A percentile compares a stretch with the other conserved stretches of the same genome.
These are phyloP conservation scores for Botia almorhae DNA, from an alignment of 2,797 vertebrate species.

Conservation along the genomic window DNA sequence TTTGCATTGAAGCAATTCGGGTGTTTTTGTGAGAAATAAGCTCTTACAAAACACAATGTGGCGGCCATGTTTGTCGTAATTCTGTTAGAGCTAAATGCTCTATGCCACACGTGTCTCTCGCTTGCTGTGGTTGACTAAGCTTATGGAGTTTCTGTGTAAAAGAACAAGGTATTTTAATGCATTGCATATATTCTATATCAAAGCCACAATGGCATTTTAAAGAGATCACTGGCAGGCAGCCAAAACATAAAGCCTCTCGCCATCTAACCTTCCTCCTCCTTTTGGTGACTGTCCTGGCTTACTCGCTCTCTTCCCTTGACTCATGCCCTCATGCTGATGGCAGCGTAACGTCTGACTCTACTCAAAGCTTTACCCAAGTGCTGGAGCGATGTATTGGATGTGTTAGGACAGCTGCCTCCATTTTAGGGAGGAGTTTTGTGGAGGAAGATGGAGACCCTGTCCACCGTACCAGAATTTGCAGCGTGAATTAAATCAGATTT, in stretches of 20 bases:
- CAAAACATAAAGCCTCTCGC: conserved; percentile 53
- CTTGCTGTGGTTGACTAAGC: conserved; percentile 11
- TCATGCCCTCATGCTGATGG: conserved; percentile 55
- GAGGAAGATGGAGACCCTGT: conserved; percentile 62
- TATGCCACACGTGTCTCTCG: conserved; percentile 39
- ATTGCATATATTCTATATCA: conserved; percentile 70
- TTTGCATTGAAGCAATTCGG: not conserved
- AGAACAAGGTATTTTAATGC: conserved; percentile 47
- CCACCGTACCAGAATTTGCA: conserved; percentile 37
- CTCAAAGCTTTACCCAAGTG: conserved; percentile 73
- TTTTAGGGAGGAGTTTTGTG: conserved; percentile 72
- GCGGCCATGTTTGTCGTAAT: conserved; percentile 48
- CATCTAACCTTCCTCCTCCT: conserved; percentile 2
- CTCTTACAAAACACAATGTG: not conserved
- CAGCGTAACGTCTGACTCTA: conserved; percentile 62
- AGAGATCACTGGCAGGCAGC: conserved; percentile 72
- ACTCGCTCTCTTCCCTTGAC: conserved; percentile 43
- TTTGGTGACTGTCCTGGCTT: conserved; percentile 40
- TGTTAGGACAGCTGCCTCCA: conserved; percentile 76
- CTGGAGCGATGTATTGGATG: conserved; percentile 67
- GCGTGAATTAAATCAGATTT: conserved; percentile 4
- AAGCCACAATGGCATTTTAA: conserved; percentile 73
- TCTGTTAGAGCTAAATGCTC: conserved; percentile 6
- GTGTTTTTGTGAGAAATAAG: not conserved
- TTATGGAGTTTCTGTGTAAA: conserved; percentile 27